Percentiles rank a stretch among this genome's conserved stretches.
Evolutionary conservation across 2,113 vertebrate species (phyloP).

Genomic region (Colistium nudipinnis): DNA sequence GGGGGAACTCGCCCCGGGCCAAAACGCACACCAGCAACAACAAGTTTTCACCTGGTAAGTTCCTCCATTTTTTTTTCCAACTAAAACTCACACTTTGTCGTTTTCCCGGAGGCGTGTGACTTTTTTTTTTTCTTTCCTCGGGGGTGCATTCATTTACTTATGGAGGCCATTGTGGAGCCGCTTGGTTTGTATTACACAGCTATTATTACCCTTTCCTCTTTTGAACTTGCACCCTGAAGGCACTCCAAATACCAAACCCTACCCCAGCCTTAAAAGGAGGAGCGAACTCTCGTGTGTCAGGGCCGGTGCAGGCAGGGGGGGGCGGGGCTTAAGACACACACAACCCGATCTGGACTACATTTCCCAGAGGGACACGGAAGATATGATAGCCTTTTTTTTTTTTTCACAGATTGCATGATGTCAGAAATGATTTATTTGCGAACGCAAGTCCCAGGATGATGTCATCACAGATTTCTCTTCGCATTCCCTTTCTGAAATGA

Average conservation of each 20-base stretch:
- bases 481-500: background rate
- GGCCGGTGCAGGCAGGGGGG: constrained; percentile 33
- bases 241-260: constrained; percentile 76
- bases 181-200: constrained; percentile 62
- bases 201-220: constrained; percentile 85
- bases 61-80: constrained; percentile 15
- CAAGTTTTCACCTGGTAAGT: constrained; percentile 78
- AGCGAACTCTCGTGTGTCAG: constrained; percentile 73
- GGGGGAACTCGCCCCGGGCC: constrained; percentile 70
- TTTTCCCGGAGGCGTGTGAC: constrained; percentile 15
- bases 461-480: background rate
- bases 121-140: too few species aligned
- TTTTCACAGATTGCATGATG: constrained; percentile 19
- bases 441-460: background rate
- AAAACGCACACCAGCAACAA: constrained; percentile 58
- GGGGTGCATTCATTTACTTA: constrained; percentile 42
- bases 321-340: constrained; percentile 47
- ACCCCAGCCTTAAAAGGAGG: constrained; percentile 83
- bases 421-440: constrained; percentile 7
- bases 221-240: constrained; percentile 77
- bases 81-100: background rate
- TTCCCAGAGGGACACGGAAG: constrained; percentile 55
- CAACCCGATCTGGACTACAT: constrained; percentile 59
- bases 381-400: too few species aligned
- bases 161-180: constrained; percentile 52